Base-by-base conservation (phyloP, 2,113 vertebrate species). In the Nanorana parkeri region DNA sequence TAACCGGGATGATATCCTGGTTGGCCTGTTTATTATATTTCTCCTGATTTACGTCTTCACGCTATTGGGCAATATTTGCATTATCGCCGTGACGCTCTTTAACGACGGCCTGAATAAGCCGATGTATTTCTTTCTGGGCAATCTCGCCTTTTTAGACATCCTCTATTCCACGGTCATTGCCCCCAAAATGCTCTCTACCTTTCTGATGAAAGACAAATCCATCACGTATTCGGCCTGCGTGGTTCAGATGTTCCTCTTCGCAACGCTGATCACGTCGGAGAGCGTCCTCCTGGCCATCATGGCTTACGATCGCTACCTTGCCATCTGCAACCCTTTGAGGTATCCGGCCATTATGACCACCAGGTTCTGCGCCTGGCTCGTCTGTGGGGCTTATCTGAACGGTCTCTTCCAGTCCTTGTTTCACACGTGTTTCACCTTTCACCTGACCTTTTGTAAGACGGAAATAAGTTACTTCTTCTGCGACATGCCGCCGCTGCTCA, bases 251-350 rank as follows among this genome's bases (percentile, higher is more conserved):
- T 78, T 78, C 41, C 52, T 78, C 47, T 78, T 78, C 17, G 26
- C 24, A 3, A 20, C n/a, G 2, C 26, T 78, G 47, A 51, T 23
- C 19, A 26, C 41, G 21, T 66, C 61, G 5, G 76, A 85, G 65
- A 84, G 83, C 54, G 81, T 88, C 72, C 81, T 87, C 32, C 56
- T 88, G 36, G 86, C 86, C 0, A 19, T 66, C 7, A 66, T 78
- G 64, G 77, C 77, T 3, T 78, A 78, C 56, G 77, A 78, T 21
- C 47, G 77, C 3, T 78, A 68, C 29, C 24, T 78, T 17, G 77
- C 77, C 8, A 67, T 78, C 3, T 67, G 77, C 20, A 47, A 36
- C 4, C 64, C 77, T 21, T 17, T 78, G 51, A 29, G 52, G 8
- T 79, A 79, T 47, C 20, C 36, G 0, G 29, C 67, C 1, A 56